Evolutionary conservation across 2,888 invertebrate genomes (phyloP), one percentile per base, ranked within the genome.

Genomic region (Tiliacea citrago): DNA sequence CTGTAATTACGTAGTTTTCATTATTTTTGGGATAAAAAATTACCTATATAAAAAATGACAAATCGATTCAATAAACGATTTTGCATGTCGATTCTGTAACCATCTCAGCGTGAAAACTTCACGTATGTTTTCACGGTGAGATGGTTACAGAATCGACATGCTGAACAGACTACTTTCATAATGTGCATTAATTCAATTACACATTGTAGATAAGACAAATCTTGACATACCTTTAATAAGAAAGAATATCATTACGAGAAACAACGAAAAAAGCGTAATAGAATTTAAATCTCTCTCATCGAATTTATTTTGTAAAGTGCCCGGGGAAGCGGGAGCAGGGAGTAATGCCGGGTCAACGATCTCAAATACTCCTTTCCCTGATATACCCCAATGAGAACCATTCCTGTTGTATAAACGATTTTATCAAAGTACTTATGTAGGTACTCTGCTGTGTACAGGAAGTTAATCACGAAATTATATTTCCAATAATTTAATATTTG

Each of bases 221-320:
- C n/a, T n/a, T 29, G 29, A n/a, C 39, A 39, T n/a, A 39, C 29
- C 35, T 29, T 3, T 35, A 35, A 8, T 9, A 42, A 35, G 29
- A 60, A 78, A 42, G 13, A 57, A 51, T 24, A 0, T 13, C 62
- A 58, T 77, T 71, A 57, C 47, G 24, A 63, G 63, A 73, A 83
- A 68, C 55, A 66, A 68, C 13, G 24, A 61, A 63, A 71, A 67
- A 67, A 39, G 21, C 74, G 42, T 67, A 80, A 80, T 75, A 63
- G 67, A 84, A 81, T 75, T 81, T 72, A 45, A 80, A 77, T 70
- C 72, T 78, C 73, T 66, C 58, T 65, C 49, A 45, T 79, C 61
- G 73, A 80, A 71, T 85, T 84, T 77, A 73, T 79, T 70, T 75
- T 73, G 69, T 57, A n/a, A 63, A 53, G 84, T 71, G 73, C 39